Percentiles rank a stretch among this genome's conserved stretches.
These are phyloP conservation scores for Syngnathus floridae DNA, from an alignment of 2,113 vertebrate species.

Conservation along the genomic window DNA sequence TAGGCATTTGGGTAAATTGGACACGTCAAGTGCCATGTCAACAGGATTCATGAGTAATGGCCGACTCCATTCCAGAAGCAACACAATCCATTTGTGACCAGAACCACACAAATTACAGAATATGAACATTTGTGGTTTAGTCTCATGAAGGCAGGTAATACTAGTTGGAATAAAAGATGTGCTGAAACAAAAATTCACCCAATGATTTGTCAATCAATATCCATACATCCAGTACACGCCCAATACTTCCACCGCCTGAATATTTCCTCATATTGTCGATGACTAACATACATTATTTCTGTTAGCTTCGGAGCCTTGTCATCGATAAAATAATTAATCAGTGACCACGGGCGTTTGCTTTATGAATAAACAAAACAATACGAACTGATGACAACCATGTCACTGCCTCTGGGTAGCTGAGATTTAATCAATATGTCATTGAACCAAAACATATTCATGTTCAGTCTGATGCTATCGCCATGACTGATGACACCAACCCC, in stretches of 20 bases:
- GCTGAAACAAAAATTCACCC: not conserved
- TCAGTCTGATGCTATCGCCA: constrained; percentile 27
- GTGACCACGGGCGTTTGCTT: constrained; percentile 24
- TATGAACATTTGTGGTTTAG: not conserved
- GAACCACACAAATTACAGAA: not conserved
- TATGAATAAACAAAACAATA: constrained; percentile 39
- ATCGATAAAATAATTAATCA: constrained; percentile 44
- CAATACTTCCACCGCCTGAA: not conserved
- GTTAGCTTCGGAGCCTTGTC: not conserved
- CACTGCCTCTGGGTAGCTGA: constrained; percentile 17
- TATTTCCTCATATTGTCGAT: not conserved
- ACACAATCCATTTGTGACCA: not conserved
- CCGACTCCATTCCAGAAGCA: not conserved
- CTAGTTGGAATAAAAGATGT: not conserved
- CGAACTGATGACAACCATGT: constrained; percentile 28
- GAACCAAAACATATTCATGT: constrained; percentile 33
- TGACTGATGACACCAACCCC: constrained; percentile 30
- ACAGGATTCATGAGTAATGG: not conserved
- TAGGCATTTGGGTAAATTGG: not conserved
- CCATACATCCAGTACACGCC: not conserved
- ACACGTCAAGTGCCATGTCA: not conserved
- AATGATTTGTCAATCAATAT: constrained; percentile 1
- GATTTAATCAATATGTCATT: constrained; percentile 48
- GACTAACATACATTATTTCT: not conserved
- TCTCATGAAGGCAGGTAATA: too few relatives aligned